Evolutionary conservation across 2,888 invertebrate species (phyloP).

Genomic region (Lochmaea capreae): DNA sequence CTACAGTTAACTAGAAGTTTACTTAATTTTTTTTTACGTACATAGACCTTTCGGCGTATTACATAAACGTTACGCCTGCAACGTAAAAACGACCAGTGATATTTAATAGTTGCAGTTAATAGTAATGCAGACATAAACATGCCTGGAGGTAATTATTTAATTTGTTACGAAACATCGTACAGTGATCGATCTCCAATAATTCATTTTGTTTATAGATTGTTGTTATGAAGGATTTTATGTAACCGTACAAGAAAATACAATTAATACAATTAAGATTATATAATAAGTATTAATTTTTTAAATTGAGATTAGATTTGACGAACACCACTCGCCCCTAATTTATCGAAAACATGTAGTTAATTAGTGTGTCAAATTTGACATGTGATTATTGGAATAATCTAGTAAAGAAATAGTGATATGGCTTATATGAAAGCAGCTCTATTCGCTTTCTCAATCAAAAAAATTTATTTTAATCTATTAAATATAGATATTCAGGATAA

Average conservation of each 20-base stretch:
- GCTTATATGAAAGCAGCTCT: no score
- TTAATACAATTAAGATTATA: background rate
- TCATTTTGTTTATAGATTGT: background rate
- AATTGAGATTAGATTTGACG: background rate
- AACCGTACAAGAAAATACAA: background rate
- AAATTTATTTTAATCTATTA: no score
- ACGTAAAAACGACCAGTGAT: background rate
- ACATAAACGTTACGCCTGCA: constrained; percentile 2
- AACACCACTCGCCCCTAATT: background rate
- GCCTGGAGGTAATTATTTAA: constrained; percentile 1
- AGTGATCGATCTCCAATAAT: constrained; percentile 3
- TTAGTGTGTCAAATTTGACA: no score
- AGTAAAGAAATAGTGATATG: no score
- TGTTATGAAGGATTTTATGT: background rate
- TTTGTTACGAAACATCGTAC: background rate
- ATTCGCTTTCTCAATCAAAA: no score
- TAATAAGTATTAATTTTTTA: background rate
- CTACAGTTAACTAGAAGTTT: background rate
- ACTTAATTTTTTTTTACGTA: background rate
- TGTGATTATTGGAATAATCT: no score
- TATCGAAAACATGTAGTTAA: no score
- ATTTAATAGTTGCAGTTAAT: background rate
- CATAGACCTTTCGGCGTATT: background rate
- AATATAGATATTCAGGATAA: no score
- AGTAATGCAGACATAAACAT: constrained; percentile 2